Evolutionary conservation across 1,140 invertebrate genomes (phyloP), one percentile per base, ranked within the genome.

Genomic region (Cephus cinctus): DNA sequence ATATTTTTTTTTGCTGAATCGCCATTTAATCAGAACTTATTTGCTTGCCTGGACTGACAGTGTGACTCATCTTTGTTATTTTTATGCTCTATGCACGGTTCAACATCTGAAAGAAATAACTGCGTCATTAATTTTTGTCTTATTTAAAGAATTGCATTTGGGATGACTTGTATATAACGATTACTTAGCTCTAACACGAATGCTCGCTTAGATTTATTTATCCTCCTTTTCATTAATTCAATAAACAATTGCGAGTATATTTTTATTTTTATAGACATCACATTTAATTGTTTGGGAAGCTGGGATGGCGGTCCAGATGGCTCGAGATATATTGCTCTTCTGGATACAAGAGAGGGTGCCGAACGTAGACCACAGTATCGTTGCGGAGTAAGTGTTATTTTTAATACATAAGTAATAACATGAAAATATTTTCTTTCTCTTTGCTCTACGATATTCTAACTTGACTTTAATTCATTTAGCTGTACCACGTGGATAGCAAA

Each of bases 211-310:
- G n/a, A n/a, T n/a, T n/a, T n/a, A n/a, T n/a, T n/a, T n/a, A n/a
- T n/a, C n/a, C n/a, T n/a, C n/a, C n/a, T n/a, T n/a, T n/a, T n/a
- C n/a, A n/a, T n/a, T n/a, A n/a, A n/a, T n/a, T n/a, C n/a, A n/a
- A n/a, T n/a, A n/a, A n/a, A n/a, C n/a, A n/a, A n/a, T n/a, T n/a
- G n/a, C n/a, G n/a, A n/a, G n/a, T n/a, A n/a, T n/a, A n/a, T n/a
- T 43, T 47, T 56, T 27, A 36, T 42, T 52, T 43, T 62, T 63
- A 30, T 63, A 85, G 85, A 85, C 56, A 69, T 85, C 12, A 79
- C 67, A n/a, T 86, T 85, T 56, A 78, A 85, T 46, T 88, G 86
- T 63, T 65, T 88, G 25, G 86, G 84, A 18, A 82, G 81, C 55
- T 88, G 86, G 86, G 56, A 57, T 20, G 74, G 75, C 47, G 82